phyloP scores from a whole-genome alignment of 1,140 invertebrate genomes.

The Acromyrmex echinatior region DNA sequence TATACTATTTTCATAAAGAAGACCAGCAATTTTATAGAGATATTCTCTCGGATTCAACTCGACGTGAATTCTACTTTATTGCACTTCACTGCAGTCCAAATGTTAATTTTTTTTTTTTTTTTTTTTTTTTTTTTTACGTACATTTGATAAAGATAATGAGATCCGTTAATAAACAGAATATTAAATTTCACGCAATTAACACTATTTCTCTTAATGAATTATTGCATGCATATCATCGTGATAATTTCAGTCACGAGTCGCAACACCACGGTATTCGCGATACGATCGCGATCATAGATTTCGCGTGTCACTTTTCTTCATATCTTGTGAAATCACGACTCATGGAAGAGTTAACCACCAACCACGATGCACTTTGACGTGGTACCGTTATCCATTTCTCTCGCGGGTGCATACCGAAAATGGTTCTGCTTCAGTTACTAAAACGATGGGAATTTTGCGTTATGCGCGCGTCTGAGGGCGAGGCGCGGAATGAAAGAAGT shows the following conservation, averaged over 20 bases:
- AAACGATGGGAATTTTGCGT: constrained; percentile 83
- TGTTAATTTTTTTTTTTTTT: not conserved
- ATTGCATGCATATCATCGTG: not conserved
- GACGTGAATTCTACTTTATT: constrained; percentile 1
- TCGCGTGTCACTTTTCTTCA: constrained; percentile 33
- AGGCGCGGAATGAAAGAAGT: constrained; percentile 70
- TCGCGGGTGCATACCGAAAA: constrained; percentile 80
- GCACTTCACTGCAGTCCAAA: not conserved
- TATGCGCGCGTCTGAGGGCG: constrained; percentile 59
- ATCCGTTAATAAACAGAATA: constrained; percentile 2
- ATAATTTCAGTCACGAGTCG: not conserved
- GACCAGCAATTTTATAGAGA: not conserved
- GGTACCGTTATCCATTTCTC: constrained; percentile 64
- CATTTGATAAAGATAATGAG: not conserved
- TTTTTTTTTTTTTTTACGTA: not conserved
- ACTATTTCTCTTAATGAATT: not conserved
- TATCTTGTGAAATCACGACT: constrained; percentile 1
- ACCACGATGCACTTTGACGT: constrained; percentile 14
- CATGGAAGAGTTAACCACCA: not conserved
- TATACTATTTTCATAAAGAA: not conserved
- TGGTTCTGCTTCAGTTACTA: constrained; percentile 79
- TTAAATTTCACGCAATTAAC: constrained; percentile 3
- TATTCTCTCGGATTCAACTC: not conserved
- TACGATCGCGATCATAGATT: constrained; percentile 37
- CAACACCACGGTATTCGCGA: not conserved